Percentiles rank a stretch among this genome's conserved stretches.
Conservation (phyloP, 1,140 invertebrate species). For the Saccostrea glomerata region DNA sequence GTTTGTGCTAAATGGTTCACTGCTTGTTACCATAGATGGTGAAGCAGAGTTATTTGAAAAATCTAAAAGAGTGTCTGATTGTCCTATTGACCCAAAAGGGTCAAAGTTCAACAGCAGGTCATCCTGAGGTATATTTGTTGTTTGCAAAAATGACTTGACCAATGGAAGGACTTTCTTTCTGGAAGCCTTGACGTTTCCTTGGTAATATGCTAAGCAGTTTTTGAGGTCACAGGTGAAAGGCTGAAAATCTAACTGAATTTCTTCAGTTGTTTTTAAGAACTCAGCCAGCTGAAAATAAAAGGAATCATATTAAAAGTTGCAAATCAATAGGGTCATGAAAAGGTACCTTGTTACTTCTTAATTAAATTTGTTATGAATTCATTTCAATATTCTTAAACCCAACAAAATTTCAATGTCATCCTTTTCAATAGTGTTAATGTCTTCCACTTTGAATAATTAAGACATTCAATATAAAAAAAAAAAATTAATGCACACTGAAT, state of each 20-base stretch:
- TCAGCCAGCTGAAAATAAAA: conserved; percentile 64
- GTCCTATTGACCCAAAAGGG: neutral
- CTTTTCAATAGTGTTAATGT: no score
- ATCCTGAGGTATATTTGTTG: conserved; percentile 20
- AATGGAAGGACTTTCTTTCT: conserved; percentile 76
- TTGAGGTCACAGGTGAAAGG: conserved; percentile 51
- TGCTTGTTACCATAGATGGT: neutral
- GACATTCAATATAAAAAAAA: no score
- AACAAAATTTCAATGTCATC: no score
- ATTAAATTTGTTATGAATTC: no score
- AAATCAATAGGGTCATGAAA: neutral
- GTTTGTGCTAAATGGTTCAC: neutral
- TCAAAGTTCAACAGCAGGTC: conserved; percentile 10
- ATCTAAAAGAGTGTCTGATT: neutral
- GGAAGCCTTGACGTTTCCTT: conserved; percentile 72
- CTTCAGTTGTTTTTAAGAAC: conserved; percentile 58
- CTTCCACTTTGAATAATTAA: no score
- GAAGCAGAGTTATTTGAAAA: neutral
- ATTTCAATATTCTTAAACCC: no score
- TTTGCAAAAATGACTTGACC: conserved; percentile 64
- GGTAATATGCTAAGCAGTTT: conserved; percentile 65
- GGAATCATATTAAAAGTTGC: neutral
- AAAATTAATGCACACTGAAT: no score
- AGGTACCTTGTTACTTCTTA: no score
- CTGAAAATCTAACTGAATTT: conserved; percentile 64